Base-by-base conservation (phyloP, 2,113 vertebrate species). In the Castor canadensis region DNA sequence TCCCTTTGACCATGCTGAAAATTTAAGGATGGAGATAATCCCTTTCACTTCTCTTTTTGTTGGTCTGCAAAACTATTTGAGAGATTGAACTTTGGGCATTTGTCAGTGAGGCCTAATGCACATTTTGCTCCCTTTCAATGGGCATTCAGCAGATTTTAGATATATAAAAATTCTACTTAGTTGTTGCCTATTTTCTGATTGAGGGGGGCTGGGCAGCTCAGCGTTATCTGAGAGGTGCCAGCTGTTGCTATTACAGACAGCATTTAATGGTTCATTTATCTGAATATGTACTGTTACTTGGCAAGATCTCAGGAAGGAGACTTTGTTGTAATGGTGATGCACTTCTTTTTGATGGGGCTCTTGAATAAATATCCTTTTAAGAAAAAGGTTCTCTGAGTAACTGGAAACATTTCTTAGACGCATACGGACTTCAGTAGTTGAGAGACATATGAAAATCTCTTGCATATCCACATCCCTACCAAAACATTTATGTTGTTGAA, bases 11-110 rank as follows among this genome's bases (percentile, higher is more conserved):
- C 95, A 94, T 32, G 93, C 73, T 97, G 96, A 95, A 97, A 97
- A 97, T 97, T 95, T 89, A 83, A 97, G 96, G 96, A 94, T 96
- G 93, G 89, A 96, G 93, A 96, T 97, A 97, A 98, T 97, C 96
- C 82, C 77, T 97, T 97, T 96, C 95, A 91, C 79, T 97, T n/a
- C 92, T 93, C 77, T 97, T 95, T 97, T 94, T 95, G 73, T 97
- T 91, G 91, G 91, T 95, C 91, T 94, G 97, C 96, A 98, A 96
- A 96, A 97, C 89, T 9, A 6, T 96, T 95, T 87, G 96, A 97
- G 95, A 96, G 96, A 96, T 82, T 94, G 97, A 97, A 97, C 86
- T 94, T 87, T 87, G 87, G 80, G 97, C 89, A 92, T 96, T 96
- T 97, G 92, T 97, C 96, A 95, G 85, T 0, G 4, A 96, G 73